phyloP scores from a whole-genome alignment of 2,888 invertebrate species.

The Luperina testacea region DNA sequence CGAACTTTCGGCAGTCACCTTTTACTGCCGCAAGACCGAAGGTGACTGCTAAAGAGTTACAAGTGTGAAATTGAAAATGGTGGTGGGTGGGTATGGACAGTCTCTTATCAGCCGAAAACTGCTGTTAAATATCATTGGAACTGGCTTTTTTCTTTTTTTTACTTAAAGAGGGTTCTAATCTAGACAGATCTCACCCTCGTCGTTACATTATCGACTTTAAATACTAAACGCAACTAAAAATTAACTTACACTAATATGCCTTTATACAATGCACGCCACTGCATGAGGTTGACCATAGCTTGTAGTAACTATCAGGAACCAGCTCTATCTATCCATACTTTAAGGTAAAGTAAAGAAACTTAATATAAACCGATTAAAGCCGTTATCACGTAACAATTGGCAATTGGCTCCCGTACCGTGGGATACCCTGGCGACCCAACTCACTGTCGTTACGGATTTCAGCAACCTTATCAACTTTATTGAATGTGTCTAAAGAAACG shows the following conservation, averaged over 20 bases:
- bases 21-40: no score
- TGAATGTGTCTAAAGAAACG: slow-evolving; percentile 34
- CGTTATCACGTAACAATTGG: slow-evolving; percentile 42
- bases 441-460: slow-evolving; percentile 47
- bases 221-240: background rate
- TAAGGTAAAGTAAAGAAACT: slow-evolving; percentile 9
- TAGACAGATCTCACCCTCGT: background rate
- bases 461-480: slow-evolving; percentile 46
- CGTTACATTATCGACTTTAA: background rate
- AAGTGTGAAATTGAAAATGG: no score
- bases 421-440: slow-evolving; percentile 26
- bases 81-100: no score
- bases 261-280: no score
- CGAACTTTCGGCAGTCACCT: no score
- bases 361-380: slow-evolving; percentile 32
- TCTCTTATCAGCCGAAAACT: no score
- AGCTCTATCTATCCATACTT: background rate
- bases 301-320: background rate
- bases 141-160: no score
- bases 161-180: background rate
- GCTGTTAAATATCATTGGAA: no score
- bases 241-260: background rate
- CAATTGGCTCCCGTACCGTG: slow-evolving; percentile 12
- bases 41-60: no score
- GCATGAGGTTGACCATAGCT: background rate